Percentiles rank a stretch among this genome's conserved stretches.
Evolutionary conservation across 2,888 invertebrate genomes (phyloP).

Genomic region (Platerodrilus igneus): DNA sequence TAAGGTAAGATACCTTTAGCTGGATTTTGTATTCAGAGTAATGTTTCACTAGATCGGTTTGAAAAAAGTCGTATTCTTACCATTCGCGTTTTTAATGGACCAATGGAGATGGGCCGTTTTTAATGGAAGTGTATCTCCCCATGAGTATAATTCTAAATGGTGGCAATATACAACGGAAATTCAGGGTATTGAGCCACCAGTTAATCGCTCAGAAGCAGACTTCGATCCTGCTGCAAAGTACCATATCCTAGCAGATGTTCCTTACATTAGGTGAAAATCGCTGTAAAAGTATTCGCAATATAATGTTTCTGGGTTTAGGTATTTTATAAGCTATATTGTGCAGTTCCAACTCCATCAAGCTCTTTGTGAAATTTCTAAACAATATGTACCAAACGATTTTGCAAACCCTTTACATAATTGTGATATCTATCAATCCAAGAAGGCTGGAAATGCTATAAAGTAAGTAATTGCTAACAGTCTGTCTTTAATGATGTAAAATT

Average conservation of each 20-base stretch:
- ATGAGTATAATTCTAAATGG: conserved; percentile 63
- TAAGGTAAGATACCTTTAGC: conserved; percentile 49
- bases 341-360: conserved; percentile 83
- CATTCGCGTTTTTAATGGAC: conserved; percentile 66
- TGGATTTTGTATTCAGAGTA: background rate
- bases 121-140: conserved; percentile 55
- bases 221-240: conserved; percentile 67
- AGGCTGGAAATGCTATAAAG: conserved; percentile 70
- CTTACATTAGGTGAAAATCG: conserved; percentile 63
- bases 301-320: no score
- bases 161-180: conserved; percentile 57
- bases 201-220: conserved; percentile 56
- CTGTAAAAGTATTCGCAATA: no score
- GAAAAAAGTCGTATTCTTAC: conserved; percentile 66
- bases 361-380: conserved; percentile 71
- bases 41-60: conserved; percentile 49
- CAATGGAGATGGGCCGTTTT: conserved; percentile 66
- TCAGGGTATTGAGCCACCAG: conserved; percentile 62
- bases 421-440: conserved; percentile 75
- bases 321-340: conserved; percentile 72
- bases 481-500: no score
- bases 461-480: no score
- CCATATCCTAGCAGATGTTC: conserved; percentile 61
- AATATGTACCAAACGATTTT: conserved; percentile 67
- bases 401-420: conserved; percentile 73